Base-by-base conservation (phyloP, 2,888 invertebrate genomes). In the Drosophila mimetica region DNA sequence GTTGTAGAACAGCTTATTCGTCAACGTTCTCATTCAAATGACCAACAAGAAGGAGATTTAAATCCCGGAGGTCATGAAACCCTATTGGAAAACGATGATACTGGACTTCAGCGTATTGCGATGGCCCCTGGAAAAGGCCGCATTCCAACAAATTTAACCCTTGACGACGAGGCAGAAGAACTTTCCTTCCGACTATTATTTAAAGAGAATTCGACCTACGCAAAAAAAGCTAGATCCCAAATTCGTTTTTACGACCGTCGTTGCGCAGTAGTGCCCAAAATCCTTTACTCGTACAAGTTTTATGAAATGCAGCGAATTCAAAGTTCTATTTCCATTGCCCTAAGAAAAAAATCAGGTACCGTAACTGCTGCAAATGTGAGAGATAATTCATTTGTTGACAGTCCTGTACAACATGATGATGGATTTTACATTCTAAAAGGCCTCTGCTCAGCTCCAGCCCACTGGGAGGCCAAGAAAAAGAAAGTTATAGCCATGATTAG, bases 281-380 rank as follows among this genome's bases (percentile, higher is more conserved):
- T 32, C 32, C 32, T 32, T 51, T 37, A 22, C 2, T n/a, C n/a
- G 28, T 39, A 52, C 11, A 14, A 37, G 5, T 25, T 36, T 14
- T 51, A 51, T 16, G 37, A 51, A 13, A 36, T 51, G 8, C 36
- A 25, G 37, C 14, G 37, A 37, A 51, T 51, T 28, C 22, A 18
- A 25, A 52, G 30, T 30, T 16, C 52, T n/a, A 39, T 52, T 28
- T 52, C 52, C 11, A 41, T 52, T 37, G n/a, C 20, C 34, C 16
- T 50, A 4, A 13, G 36, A 4, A 48, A 32, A n/a, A 34, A n/a
- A n/a, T 34, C n/a, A n/a, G n/a, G 34, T 34, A 13, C 5, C 2
- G 34, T n/a, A 34, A 34, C 6, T 34, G 34, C 34, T n/a, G 34
- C 32, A 32, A 32, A 5, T 13, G 4, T 32, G 8, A 13, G 32